These are phyloP conservation scores for Mionectes olivaceus DNA, from an alignment of 2,797 vertebrate genomes.

Conservation along the genomic window DNA sequence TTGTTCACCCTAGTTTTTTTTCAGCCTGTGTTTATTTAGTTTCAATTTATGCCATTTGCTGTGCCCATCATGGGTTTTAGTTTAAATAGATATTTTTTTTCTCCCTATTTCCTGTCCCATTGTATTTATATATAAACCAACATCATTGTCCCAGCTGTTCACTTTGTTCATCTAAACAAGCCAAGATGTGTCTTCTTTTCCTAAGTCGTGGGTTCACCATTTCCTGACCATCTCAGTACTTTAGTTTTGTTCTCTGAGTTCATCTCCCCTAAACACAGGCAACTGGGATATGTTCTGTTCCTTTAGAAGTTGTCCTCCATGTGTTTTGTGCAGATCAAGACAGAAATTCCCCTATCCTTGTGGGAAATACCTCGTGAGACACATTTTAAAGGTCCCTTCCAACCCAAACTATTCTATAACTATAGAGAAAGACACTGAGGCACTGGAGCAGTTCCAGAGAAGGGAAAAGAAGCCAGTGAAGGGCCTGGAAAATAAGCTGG, in stretches of 20 bases:
- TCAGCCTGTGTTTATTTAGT: background rate
- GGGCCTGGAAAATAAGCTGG: background rate
- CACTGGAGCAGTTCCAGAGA: accelerated
- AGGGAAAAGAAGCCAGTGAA: background rate
- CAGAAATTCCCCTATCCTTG: background rate
- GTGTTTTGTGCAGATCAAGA: background rate
- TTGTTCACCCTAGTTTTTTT: background rate
- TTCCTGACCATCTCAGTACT: background rate
- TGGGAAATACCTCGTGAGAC: background rate
- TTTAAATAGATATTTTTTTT: background rate
- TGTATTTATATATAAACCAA: background rate
- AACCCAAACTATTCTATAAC: background rate
- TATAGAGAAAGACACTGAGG: background rate
- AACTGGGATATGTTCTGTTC: background rate
- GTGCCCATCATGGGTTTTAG: background rate
- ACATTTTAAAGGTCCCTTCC: background rate
- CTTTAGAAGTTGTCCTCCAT: background rate
- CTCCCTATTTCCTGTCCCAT: background rate
- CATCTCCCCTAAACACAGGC: background rate
- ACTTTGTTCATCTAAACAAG: background rate
- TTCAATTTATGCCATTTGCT: background rate
- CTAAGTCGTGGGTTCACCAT: background rate
- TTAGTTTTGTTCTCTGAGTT: background rate
- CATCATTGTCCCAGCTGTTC: background rate
- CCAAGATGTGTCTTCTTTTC: background rate